Evolutionary conservation across 2,888 invertebrate genomes (phyloP), one percentile per base, ranked within the genome.

Genomic region (Cyclophora albipunctata): DNA sequence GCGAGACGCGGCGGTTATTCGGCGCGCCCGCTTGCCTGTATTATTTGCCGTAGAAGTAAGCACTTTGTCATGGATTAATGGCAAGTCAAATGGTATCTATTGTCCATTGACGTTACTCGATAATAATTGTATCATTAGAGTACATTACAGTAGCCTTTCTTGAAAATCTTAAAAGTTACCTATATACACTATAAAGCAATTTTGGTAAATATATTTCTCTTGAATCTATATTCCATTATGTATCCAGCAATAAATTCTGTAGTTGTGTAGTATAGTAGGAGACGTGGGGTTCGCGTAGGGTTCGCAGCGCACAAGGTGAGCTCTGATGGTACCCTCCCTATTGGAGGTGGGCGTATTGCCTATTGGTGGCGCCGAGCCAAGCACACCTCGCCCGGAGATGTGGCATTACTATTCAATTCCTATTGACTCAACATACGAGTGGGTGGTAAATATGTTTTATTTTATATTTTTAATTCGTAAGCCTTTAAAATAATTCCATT

Each of bases 341-440:
- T 88, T 88, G 88, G 87, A 86, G 87, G 86, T 86, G 87, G 87
- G 87, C 87, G 85, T 87, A 81, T 88, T 86, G 87, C 87, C 87
- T 83, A 84, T 77, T 81, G 77, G 80, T 80, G 86, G 86, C 86
- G 83, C 83, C 84, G 84, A 85, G 85, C 86, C 87, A 84, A 79
- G 82, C 79, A 78, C 76, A 78, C 69, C 75, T 76, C 54, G 78
- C 75, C 76, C 77, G 80, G 79, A 80, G 75, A 71, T 73, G 78
- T 77, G 76, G 77, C 80, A 71, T 74, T 64, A 72, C 66, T 60
- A 73, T 73, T 72, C 66, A 63, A 70, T 70, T 73, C 66, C 56
- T 71, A 67, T 63, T 55, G 68, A 64, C 67, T 69, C 62, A 62
- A 64, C 60, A 67, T 67, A 69, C 73, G 37, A 70, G 69, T 78